These are phyloP conservation scores for Epirrhoe tristata DNA, from an alignment of 2,888 invertebrate species.

Conservation along the genomic window DNA sequence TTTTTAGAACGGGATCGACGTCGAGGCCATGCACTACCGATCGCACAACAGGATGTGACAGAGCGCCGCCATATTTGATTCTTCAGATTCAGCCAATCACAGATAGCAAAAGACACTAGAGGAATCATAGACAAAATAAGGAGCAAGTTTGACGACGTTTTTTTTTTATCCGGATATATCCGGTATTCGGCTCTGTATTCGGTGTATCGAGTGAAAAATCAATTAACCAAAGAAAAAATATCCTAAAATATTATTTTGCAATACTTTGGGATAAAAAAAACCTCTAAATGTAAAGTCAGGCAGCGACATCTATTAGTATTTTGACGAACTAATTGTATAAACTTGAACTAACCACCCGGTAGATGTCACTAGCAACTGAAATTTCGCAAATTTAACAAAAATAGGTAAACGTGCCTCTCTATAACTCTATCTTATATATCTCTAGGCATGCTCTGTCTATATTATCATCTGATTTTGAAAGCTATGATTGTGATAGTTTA, in stretches of 20 bases:
- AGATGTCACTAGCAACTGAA: background rate
- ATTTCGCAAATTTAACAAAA: no score
- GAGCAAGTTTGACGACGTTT: background rate
- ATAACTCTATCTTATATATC: no score
- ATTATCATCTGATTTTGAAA: no score
- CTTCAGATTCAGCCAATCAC: slow-evolving; percentile 61
- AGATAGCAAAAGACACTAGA: slow-evolving; percentile 46
- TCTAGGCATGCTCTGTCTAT: no score
- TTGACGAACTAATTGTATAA: background rate
- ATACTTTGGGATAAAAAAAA: no score
- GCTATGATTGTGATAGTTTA: no score
- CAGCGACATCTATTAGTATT: slow-evolving; percentile 9
- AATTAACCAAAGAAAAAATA: background rate
- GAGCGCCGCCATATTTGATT: slow-evolving; percentile 78
- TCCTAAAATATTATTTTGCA: background rate
- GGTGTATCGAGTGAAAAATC: no score
- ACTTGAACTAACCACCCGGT: background rate
- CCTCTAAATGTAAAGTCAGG: background rate
- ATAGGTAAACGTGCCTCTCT: no score
- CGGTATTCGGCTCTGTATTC: no score
- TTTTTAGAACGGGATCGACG: slow-evolving; percentile 75
- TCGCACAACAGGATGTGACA: slow-evolving; percentile 83
- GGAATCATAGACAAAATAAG: slow-evolving; percentile 20
- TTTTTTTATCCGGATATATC: no score
- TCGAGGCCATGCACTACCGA: slow-evolving; percentile 78